Evolutionary conservation across 1,140 invertebrate species (phyloP), one percentile per base, ranked within the genome.

Genomic region (Macrobrachium rosenbergii): DNA sequence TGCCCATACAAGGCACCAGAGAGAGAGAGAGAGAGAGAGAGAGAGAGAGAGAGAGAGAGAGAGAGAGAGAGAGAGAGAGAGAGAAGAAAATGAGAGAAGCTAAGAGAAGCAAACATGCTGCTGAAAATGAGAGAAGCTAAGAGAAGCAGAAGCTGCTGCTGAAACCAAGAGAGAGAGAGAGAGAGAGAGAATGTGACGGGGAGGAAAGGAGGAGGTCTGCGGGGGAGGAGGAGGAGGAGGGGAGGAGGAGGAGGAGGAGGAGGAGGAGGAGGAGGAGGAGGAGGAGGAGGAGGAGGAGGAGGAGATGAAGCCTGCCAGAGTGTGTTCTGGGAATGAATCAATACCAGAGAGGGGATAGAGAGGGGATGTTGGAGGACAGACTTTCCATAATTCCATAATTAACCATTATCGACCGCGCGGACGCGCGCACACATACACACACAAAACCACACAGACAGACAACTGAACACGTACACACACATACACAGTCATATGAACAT

Each of bases 221-320:
- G 52, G 52, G 6, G 76, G 76, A 17, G 21, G 43, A 78, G 21
- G 76, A 78, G 21, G 43, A 78, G 76, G 76, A 43, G 45, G 52
- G 43, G 45, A 43, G 43, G 23, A 78, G 76, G 43, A 52, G 43
- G 43, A 78, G 75, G 37, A 77, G 37, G 16, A 52, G 21, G 69
- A 21, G 21, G 76, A 58, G 76, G 45, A 45, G 76, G 76, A 17
- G 21, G 43, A 78, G 21, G 76, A 78, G 21, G 43, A 78, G 76
- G 76, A 43, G 43, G 45, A 43, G 43, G 23, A 78, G 76, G 43
- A 52, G 43, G 43, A 78, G 75, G 37, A 77, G 37, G 16, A 52
- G 21, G 69, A 21, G 21, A 21, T 14, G 21, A 23, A 12, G 69
- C 14, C 14, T 23, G 69, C n/a, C 21, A 37, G 21, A n/a, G 45